phyloP scores from a whole-genome alignment of 2,113 vertebrate genomes.

The Pimephales promelas region DNA sequence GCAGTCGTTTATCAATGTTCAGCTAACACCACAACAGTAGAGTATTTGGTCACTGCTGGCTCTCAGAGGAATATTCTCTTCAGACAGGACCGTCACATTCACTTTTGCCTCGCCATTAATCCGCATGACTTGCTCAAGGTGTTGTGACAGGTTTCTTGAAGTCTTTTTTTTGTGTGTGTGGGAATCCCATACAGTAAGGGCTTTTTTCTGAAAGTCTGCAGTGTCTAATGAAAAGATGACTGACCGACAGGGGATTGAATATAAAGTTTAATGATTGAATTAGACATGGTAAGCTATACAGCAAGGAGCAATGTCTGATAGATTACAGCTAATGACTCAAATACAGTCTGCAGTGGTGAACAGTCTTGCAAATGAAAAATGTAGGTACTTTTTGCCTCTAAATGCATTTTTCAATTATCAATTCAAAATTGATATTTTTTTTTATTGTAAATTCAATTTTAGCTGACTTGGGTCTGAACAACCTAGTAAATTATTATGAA shows the following conservation, averaged over 20 bases:
- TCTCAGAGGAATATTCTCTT: conserved; percentile 40
- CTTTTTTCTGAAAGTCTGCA: conserved; percentile 11
- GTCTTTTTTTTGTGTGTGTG: conserved; percentile 30
- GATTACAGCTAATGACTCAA: conserved; percentile 48
- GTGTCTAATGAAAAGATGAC: conserved; percentile 83
- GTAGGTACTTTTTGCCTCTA: neutral
- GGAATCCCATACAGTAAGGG: conserved; percentile 2
- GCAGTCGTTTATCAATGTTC: conserved; percentile 85
- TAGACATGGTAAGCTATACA: conserved; percentile 76
- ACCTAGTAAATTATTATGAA: neutral
- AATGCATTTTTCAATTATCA: neutral
- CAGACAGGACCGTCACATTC: conserved; percentile 18
- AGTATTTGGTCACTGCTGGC: conserved; percentile 63
- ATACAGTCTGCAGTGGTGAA: neutral
- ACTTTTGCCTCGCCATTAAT: conserved; percentile 19
- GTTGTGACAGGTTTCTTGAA: conserved; percentile 27
- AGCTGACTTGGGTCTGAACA: neutral
- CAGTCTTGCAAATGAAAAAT: neutral
- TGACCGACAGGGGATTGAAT: conserved; percentile 82
- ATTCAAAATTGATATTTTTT: neutral
- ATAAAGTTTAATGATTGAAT: conserved; percentile 85
- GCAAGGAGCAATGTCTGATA: conserved; percentile 57
- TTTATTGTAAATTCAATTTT: too few species aligned
- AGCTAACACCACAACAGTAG: conserved; percentile 76
- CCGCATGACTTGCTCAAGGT: neutral